phyloP scores from a whole-genome alignment of 2,888 invertebrate species.

The Eledone cirrhosa region DNA sequence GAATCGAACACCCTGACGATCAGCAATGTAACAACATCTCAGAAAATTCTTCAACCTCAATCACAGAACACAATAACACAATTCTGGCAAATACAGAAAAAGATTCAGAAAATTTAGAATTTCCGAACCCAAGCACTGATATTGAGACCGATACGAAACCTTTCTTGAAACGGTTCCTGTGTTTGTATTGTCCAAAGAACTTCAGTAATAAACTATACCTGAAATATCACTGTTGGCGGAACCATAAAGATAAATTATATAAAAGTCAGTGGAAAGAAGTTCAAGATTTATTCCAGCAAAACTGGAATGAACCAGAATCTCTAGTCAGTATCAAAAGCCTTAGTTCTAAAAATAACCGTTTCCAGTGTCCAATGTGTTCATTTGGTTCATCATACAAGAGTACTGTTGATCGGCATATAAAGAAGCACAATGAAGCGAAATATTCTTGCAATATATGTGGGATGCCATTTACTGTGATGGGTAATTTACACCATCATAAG shows the following conservation, averaged over 20 bases:
- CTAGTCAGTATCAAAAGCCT: too few relatives aligned
- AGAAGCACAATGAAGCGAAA: conserved; percentile 38
- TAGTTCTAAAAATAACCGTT: conserved; percentile 14
- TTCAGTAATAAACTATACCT: conserved; percentile 3
- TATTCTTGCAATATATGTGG: conserved; percentile 38
- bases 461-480: conserved; percentile 40
- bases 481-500: conserved; percentile 40
- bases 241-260: conserved; percentile 4
- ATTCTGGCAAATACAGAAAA: neutral
- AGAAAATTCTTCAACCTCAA: neutral
- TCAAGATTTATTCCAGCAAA: neutral
- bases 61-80: neutral
- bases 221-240: conserved; percentile 19
- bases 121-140: neutral
- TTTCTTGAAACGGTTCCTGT: neutral
- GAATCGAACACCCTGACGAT: neutral
- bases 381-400: conserved; percentile 45
- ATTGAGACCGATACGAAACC: neutral
- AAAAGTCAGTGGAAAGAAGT: neutral
- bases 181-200: conserved; percentile 11
- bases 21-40: neutral
- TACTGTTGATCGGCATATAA: conserved; percentile 41
- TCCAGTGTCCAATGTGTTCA: conserved; percentile 42
- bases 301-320: neutral
- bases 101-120: neutral